These are phyloP conservation scores for Clusia tigrina DNA, from an alignment of 2,888 invertebrate species.

Conservation along the genomic window DNA sequence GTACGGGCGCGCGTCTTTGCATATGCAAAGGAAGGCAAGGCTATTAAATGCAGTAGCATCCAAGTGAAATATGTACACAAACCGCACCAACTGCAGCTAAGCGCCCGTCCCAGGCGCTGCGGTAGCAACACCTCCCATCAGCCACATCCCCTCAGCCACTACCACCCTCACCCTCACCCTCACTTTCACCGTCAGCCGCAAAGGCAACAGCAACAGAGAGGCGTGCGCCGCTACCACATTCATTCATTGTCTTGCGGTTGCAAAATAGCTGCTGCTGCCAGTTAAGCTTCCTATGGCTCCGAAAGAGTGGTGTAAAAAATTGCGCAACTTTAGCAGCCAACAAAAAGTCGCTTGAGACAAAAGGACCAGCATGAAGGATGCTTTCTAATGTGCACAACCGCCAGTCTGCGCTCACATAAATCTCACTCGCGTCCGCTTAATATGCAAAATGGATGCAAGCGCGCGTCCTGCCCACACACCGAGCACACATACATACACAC, in stretches of 20 bases:
- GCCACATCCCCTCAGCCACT: too few species aligned
- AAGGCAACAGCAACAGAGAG: too few species aligned
- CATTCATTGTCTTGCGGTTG: too few species aligned
- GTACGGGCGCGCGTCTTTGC: not conserved
- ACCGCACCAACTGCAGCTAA: not conserved
- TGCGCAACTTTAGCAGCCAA: not conserved
- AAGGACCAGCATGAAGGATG: not conserved
- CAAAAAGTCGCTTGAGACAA: not conserved
- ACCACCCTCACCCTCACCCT: too few species aligned
- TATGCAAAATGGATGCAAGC: not conserved
- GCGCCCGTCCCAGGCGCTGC: too few species aligned
- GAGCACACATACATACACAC: not conserved
- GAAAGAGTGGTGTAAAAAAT: too few species aligned
- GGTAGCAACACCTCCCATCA: too few species aligned
- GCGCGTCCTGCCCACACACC: not conserved
- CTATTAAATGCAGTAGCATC: conserved; percentile 1
- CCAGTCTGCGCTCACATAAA: not conserved
- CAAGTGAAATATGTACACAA: not conserved
- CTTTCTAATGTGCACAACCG: not conserved
- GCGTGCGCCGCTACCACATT: too few species aligned
- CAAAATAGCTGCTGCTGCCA: not conserved
- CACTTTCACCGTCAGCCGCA: not conserved
- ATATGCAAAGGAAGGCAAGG: not conserved
- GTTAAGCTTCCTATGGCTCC: not conserved
- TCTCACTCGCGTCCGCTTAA: not conserved